A percentile compares a stretch with the other conserved stretches of the same genome.
These are phyloP conservation scores for Apodemus sylvaticus DNA, from an alignment of 2,113 vertebrate genomes.

Conservation along the genomic window DNA sequence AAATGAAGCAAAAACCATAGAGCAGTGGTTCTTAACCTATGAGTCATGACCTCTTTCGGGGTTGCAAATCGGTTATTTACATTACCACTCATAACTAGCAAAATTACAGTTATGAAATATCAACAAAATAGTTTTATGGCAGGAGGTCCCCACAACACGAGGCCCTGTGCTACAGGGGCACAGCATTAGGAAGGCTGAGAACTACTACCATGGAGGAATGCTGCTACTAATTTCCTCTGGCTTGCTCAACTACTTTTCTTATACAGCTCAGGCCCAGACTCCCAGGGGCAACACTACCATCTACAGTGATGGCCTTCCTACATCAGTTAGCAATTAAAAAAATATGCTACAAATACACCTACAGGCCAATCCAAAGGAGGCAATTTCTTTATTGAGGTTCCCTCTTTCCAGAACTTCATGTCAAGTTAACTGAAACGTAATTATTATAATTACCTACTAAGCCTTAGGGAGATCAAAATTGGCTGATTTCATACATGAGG, in stretches of 20 bases:
- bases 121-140: background rate
- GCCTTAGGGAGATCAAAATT: background rate
- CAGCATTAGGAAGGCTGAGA: background rate
- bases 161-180: background rate
- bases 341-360: background rate
- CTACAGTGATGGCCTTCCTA: background rate
- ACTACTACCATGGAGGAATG: background rate
- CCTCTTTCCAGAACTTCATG: background rate
- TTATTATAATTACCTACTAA: background rate
- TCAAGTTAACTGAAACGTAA: background rate
- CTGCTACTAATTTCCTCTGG: background rate
- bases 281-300: background rate
- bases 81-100: background rate
- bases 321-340: background rate
- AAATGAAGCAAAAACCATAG: background rate
- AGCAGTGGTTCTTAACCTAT: background rate
- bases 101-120: background rate
- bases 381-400: background rate
- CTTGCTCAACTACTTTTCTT: background rate
- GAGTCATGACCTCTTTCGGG: background rate
- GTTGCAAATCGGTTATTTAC: background rate
- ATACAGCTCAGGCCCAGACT: background rate
- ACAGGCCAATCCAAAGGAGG: background rate
- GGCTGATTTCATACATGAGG: background rate
- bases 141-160: background rate